These are phyloP conservation scores for Sturnus vulgaris DNA, from an alignment of 2,113 vertebrate species.

Conservation along the genomic window DNA sequence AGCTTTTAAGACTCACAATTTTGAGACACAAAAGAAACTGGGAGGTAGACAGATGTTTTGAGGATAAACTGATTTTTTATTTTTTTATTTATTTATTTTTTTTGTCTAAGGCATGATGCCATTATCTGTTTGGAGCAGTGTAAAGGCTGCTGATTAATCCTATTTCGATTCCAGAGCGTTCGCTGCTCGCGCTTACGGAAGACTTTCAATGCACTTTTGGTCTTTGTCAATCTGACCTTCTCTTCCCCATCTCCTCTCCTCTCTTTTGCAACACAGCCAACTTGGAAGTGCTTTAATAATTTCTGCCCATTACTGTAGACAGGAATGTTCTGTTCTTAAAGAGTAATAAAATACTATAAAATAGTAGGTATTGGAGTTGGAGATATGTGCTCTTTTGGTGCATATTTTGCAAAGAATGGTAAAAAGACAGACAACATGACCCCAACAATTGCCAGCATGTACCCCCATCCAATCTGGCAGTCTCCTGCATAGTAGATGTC, in stretches of 20 bases:
- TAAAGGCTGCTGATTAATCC: background rate
- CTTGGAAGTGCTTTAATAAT: slow-evolving; percentile 56
- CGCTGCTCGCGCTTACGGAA: slow-evolving; percentile 69
- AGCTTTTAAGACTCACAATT: slow-evolving; percentile 15
- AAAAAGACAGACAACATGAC: slow-evolving; percentile 93
- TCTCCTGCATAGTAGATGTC: slow-evolving; percentile 89
- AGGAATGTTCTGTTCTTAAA: slow-evolving; percentile 36
- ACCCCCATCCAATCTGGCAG: slow-evolving; percentile 93
- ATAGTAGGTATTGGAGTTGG: slow-evolving; percentile 89
- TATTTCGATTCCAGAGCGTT: slow-evolving; percentile 33
- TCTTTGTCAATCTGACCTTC: slow-evolving; percentile 54
- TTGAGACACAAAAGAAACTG: slow-evolving; percentile 57
- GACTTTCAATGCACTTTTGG: slow-evolving; percentile 70
- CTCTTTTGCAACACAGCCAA: slow-evolving; percentile 53
- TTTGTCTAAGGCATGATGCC: slow-evolving; percentile 42
- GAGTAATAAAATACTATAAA: slow-evolving; percentile 80
- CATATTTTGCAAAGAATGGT: slow-evolving; percentile 95
- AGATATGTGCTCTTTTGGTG: slow-evolving; percentile 89
- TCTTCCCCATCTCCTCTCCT: slow-evolving; percentile 33
- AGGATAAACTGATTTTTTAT: slow-evolving; percentile 54
- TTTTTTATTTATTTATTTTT: background rate
- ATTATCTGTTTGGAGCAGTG: background rate
- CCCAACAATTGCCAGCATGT: slow-evolving; percentile 91
- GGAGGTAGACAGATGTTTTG: slow-evolving; percentile 71
- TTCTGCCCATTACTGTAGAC: slow-evolving; percentile 44